Percentiles rank a stretch among this genome's conserved stretches.
Evolutionary conservation across 2,797 vertebrate genomes (phyloP).

Genomic region (Oryzias sinensis): DNA sequence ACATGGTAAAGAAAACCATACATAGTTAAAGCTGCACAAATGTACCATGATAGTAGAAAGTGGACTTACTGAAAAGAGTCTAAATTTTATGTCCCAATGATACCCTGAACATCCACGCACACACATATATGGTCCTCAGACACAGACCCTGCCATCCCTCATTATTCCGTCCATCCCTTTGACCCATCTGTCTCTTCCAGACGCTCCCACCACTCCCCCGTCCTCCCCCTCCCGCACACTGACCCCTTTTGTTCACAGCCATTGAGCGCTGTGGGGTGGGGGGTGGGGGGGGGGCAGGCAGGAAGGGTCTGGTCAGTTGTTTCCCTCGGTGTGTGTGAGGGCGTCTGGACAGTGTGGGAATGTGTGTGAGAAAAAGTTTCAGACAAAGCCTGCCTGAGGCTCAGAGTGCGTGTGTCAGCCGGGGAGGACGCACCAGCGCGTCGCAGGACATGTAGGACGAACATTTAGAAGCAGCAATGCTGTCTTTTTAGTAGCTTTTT

Average conservation of each 20-base stretch:
- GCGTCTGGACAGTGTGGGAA: slow-evolving; percentile 61
- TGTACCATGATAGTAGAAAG: too few species aligned
- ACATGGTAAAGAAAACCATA: too few species aligned
- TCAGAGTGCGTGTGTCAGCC: slow-evolving; percentile 49
- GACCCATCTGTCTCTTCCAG: slow-evolving; percentile 70
- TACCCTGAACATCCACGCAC: not conserved
- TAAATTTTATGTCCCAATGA: slow-evolving; percentile 7
- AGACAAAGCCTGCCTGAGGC: slow-evolving; percentile 35
- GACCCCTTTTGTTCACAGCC: slow-evolving; percentile 64
- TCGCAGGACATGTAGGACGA: slow-evolving; percentile 38
- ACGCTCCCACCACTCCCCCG: slow-evolving; percentile 51
- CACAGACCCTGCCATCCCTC: slow-evolving; percentile 25
- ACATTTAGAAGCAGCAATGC: slow-evolving; percentile 5
- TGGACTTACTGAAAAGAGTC: slow-evolving; percentile 1
- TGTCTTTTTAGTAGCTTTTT: slow-evolving; percentile 16
- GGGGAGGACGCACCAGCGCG: slow-evolving; percentile 39
- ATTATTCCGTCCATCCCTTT: slow-evolving; percentile 55
- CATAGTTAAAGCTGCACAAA: too few species aligned
- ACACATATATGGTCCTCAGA: not conserved
- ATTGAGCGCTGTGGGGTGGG: slow-evolving; percentile 23
- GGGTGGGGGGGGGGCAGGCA: slow-evolving; percentile 1
- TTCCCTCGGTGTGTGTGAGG: slow-evolving; percentile 37
- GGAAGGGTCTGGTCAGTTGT: slow-evolving; percentile 64
- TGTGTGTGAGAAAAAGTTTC: slow-evolving; percentile 61
- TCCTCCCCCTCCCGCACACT: slow-evolving; percentile 35